phyloP scores from a whole-genome alignment of 1,140 invertebrate species.

The Cydia splendana region DNA sequence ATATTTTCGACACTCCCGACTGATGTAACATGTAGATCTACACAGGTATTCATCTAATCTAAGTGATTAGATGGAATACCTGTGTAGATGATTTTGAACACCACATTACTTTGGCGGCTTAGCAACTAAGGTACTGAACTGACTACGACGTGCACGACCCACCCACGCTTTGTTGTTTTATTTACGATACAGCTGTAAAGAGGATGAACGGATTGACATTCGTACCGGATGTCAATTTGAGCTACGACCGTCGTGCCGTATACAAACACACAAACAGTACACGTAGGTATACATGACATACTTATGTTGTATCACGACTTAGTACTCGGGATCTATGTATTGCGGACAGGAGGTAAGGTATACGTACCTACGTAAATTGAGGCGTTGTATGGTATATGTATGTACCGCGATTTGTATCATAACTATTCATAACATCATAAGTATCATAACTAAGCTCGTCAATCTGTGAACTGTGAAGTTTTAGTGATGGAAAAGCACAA shows the following conservation, averaged over 20 bases:
- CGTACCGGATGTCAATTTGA: slow-evolving; percentile 28
- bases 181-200: slow-evolving; percentile 27
- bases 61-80: too few relatives aligned
- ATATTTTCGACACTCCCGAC: too few relatives aligned
- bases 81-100: too few relatives aligned
- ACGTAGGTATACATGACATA: background rate
- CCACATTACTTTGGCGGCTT: too few relatives aligned
- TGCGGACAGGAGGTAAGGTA: background rate
- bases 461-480: background rate
- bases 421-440: background rate
- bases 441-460: too few relatives aligned
- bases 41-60: too few relatives aligned
- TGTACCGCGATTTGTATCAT: background rate
- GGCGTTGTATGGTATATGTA: background rate
- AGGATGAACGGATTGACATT: slow-evolving; percentile 31
- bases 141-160: background rate
- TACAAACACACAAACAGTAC: slow-evolving; percentile 2
- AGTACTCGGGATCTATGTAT: background rate
- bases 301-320: slow-evolving; percentile 7
- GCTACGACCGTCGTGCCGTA: slow-evolving; percentile 8
- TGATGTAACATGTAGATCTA: too few relatives aligned
- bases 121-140: background rate
- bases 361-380: background rate
- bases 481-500: too few relatives aligned
- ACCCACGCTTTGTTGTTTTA: slow-evolving; percentile 32